Percentiles rank a stretch among this genome's conserved stretches.
These are phyloP conservation scores for Dynastes tityus DNA, from an alignment of 2,888 invertebrate genomes.

Conservation along the genomic window DNA sequence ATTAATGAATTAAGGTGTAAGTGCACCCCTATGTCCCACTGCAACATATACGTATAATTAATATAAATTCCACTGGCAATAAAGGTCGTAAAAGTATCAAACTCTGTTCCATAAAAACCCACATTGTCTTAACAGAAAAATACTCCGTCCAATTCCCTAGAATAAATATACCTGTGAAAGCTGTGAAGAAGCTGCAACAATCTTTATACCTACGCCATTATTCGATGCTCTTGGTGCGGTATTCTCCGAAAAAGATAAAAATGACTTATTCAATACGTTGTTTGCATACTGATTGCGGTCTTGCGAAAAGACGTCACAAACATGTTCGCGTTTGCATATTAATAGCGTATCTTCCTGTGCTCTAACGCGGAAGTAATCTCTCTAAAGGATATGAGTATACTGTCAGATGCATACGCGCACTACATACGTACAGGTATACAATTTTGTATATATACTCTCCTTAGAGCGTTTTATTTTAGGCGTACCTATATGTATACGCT, in stretches of 20 bases:
- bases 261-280: conserved; percentile 38
- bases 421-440: background rate
- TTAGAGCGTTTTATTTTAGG: background rate
- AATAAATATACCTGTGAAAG: conserved; percentile 11
- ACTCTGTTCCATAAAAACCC: background rate
- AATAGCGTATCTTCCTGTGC: conserved; percentile 43
- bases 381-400: conserved; percentile 38
- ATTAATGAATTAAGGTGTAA: no score
- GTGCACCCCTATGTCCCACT: no score
- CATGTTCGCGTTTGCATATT: conserved; percentile 46
- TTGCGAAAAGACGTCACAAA: conserved; percentile 44
- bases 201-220: conserved; percentile 9
- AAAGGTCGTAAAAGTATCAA: no score
- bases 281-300: conserved; percentile 43
- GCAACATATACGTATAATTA: no score
- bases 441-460: background rate
- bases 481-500: background rate
- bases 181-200: conserved; percentile 1
- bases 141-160: background rate
- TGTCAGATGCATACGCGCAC: conserved; percentile 29
- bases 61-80: no score
- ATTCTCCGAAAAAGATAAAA: conserved; percentile 38
- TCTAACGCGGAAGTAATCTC: conserved; percentile 45
- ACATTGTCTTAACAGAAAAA: background rate
- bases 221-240: background rate